Evolutionary conservation across 37 sponge, comb jelly and placozoan species (phyloP).

Genomic region (Halichondria panicea): DNA sequence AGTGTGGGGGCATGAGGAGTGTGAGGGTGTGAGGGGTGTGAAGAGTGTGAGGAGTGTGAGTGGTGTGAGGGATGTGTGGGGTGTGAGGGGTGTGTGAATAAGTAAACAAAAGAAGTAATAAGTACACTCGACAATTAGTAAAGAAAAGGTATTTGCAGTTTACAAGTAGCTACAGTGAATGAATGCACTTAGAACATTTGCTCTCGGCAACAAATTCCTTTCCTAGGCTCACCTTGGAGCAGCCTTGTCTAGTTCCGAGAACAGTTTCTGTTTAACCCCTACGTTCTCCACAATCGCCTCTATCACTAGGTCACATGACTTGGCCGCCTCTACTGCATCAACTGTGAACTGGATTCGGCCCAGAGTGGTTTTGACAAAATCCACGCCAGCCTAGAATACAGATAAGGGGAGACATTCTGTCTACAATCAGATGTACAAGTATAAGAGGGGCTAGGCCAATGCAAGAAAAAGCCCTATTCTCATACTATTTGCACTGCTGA

Average conservation of each 20-base stretch:
- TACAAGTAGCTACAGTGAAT: not conserved
- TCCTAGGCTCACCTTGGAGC: slow-evolving; percentile 62
- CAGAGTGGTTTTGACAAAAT: slow-evolving; percentile 38
- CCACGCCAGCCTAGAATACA: slow-evolving; percentile 35
- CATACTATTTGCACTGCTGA: too few relatives aligned
- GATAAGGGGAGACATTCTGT: not conserved
- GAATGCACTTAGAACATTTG: not conserved
- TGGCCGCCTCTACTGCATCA: slow-evolving; percentile 18
- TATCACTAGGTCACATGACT: slow-evolving; percentile 74
- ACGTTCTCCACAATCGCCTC: slow-evolving; percentile 97
- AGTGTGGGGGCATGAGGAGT: not conserved
- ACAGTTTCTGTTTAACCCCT: slow-evolving; percentile 76
- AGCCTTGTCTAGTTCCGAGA: slow-evolving; percentile 70
- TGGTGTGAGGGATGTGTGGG: not conserved
- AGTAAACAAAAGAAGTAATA: not conserved
- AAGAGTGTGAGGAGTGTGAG: not conserved
- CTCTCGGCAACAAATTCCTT: not conserved
- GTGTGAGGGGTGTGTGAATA: not conserved
- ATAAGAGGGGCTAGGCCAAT: not conserved
- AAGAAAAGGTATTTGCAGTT: not conserved
- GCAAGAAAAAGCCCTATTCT: too few relatives aligned
- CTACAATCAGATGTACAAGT: not conserved
- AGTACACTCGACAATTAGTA: not conserved
- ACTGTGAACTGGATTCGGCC: slow-evolving; percentile 38
- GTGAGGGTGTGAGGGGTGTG: not conserved